phyloP scores from a whole-genome alignment of 1,140 invertebrate species.

The Ooceraea biroi region DNA sequence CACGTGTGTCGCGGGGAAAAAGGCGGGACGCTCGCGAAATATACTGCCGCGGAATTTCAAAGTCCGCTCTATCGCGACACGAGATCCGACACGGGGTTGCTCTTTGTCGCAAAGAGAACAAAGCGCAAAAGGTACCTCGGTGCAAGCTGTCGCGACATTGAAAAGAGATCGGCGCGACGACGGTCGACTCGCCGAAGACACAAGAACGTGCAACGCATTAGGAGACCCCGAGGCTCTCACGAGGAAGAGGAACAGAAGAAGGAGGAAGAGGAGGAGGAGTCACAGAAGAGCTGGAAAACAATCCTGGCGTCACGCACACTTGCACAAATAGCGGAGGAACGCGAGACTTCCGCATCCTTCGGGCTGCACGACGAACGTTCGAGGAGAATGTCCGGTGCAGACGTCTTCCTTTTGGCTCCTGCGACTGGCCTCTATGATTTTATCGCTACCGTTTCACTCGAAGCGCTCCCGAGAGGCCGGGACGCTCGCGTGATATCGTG shows the following conservation, averaged over 20 bases:
- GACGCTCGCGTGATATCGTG: constrained; percentile 23
- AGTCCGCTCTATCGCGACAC: constrained; percentile 20
- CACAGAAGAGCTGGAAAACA: constrained; percentile 68
- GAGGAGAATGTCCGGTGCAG: constrained; percentile 36
- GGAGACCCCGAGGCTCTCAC: constrained; percentile 45
- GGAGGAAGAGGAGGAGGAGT: too few species aligned
- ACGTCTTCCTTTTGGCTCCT: constrained; percentile 50
- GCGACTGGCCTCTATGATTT: constrained; percentile 20
- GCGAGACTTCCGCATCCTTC: constrained; percentile 73
- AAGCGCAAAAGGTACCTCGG: not conserved
- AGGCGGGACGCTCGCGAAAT: not conserved
- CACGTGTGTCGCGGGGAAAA: too few species aligned
- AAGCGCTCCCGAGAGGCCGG: not conserved
- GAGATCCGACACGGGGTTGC: constrained; percentile 42
- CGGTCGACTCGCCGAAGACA: constrained; percentile 66
- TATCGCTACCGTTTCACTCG: constrained; percentile 11
- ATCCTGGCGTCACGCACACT: constrained; percentile 73
- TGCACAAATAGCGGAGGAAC: constrained; percentile 76
- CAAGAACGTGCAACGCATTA: constrained; percentile 68
- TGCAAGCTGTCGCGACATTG: constrained; percentile 64
- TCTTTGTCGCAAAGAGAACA: constrained; percentile 38
- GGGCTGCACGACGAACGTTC: not conserved
- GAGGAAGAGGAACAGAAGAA: constrained; percentile 5
- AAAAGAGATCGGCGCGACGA: constrained; percentile 53
- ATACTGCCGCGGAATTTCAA: constrained; percentile 14